Conservation (phyloP, 2,888 invertebrate genomes). For the Brachynemurus nebulosus region DNA sequence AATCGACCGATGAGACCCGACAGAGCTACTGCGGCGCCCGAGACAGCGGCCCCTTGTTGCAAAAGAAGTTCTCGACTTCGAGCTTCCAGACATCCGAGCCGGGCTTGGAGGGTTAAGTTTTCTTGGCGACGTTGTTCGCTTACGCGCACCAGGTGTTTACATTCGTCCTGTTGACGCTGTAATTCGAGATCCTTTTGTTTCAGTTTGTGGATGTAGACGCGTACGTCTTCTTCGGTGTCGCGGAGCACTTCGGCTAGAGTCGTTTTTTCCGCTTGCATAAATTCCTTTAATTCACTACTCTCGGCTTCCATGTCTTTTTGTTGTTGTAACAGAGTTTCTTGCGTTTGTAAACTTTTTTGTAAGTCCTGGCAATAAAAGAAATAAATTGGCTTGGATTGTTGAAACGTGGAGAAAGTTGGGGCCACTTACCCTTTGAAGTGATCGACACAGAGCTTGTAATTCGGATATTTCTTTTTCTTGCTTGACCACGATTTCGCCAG, state of each 20-base stretch:
- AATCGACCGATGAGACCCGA: conserved; percentile 54
- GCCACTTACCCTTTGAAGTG: conserved; percentile 46
- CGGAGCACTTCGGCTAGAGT: conserved; percentile 65
- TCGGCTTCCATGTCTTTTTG: conserved; percentile 68
- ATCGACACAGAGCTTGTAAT: conserved; percentile 52
- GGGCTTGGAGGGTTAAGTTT: conserved; percentile 48
- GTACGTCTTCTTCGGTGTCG: conserved; percentile 57
- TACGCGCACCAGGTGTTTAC: conserved; percentile 61
- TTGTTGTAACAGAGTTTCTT: conserved; percentile 54
- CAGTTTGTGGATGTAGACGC: conserved; percentile 28
- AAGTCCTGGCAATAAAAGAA: conserved; percentile 37
- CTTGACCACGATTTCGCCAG: conserved; percentile 56
- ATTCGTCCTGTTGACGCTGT: conserved; percentile 55
- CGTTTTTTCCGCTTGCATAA: conserved; percentile 72
- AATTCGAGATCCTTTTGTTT: conserved; percentile 40
- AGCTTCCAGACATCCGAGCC: conserved; percentile 46
- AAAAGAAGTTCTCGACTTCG: conserved; percentile 48
- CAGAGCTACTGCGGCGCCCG: conserved; percentile 52
- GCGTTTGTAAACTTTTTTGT: conserved; percentile 51
- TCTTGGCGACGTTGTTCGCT: conserved; percentile 69
- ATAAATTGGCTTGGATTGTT: conserved; percentile 2
- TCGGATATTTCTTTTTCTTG: conserved; percentile 65
- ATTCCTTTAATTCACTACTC: conserved; percentile 72
- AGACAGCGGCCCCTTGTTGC: conserved; percentile 54
- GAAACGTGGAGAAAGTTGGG: too few species aligned